Evolutionary conservation across 2,113 vertebrate genomes (phyloP).

Genomic region (Glareola pratincola): DNA sequence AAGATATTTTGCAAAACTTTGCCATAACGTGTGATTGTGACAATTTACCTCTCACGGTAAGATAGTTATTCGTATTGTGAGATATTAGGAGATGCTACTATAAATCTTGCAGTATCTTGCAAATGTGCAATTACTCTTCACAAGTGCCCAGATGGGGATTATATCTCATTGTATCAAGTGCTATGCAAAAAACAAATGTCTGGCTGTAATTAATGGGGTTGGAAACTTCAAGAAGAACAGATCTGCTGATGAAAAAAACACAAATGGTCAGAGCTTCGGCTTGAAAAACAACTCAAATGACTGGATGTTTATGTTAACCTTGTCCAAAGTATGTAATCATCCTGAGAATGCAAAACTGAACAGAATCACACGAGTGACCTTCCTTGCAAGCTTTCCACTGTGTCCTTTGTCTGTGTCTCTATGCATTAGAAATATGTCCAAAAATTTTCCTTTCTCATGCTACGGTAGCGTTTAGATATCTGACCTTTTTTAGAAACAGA

Average conservation of each 20-base stretch:
- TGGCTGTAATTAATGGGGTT: slow-evolving; percentile 32
- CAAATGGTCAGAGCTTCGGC: neutral
- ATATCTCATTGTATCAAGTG: slow-evolving; percentile 48
- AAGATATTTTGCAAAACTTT: neutral
- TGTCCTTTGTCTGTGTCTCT: neutral
- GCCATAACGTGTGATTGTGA: neutral
- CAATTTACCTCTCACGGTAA: slow-evolving; percentile 13
- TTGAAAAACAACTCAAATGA: slow-evolving; percentile 1
- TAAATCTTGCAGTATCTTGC: slow-evolving; percentile 50
- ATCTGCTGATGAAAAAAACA: slow-evolving; percentile 47
- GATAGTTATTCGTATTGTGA: rapidly evolving
- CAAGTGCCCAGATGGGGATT: slow-evolving; percentile 56
- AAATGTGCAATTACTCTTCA: slow-evolving; percentile 49
- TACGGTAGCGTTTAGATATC: slow-evolving; percentile 4
- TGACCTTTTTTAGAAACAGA: neutral
- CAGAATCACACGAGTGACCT: neutral
- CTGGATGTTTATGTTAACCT: slow-evolving; percentile 29
- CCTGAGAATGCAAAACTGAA: slow-evolving; percentile 4
- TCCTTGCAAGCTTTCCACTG: neutral
- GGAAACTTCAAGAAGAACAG: slow-evolving; percentile 33
- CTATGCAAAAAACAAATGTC: slow-evolving; percentile 31
- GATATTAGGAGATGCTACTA: slow-evolving; percentile 10
- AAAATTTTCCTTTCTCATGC: neutral
- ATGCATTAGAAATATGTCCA: neutral
- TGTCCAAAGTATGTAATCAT: slow-evolving; percentile 21